A percentile compares a stretch with the other conserved stretches of the same genome.
Evolutionary conservation across 2,888 invertebrate species (phyloP).

Genomic region (Erebia epiphron): DNA sequence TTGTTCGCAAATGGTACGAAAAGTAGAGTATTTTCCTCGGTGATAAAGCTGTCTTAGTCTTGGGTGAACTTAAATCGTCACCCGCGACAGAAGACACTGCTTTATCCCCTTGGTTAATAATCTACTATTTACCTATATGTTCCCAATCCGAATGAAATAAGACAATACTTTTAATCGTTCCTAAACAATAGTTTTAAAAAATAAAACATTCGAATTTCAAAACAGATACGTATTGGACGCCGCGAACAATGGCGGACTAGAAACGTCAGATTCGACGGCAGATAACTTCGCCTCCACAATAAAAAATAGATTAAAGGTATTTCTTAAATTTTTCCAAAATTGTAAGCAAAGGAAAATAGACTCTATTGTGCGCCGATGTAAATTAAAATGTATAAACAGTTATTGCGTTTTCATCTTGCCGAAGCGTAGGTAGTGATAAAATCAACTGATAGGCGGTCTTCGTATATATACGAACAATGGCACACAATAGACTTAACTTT

Average conservation of each 20-base stretch:
- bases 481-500: too few species aligned
- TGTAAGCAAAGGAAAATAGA: slow-evolving; percentile 3
- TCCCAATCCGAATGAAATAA: background rate
- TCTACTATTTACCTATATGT: too few species aligned
- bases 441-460: background rate
- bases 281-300: slow-evolving; percentile 51
- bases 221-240: slow-evolving; percentile 61
- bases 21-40: too few species aligned
- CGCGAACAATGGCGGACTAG: slow-evolving; percentile 62
- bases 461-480: too few species aligned
- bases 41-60: too few species aligned
- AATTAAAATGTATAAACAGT: background rate
- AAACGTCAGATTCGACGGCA: slow-evolving; percentile 73
- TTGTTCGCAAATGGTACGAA: too few species aligned
- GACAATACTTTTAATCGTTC: slow-evolving; percentile 17
- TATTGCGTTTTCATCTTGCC: slow-evolving; percentile 5
- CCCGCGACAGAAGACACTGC: too few species aligned
- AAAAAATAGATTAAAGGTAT: slow-evolving; percentile 9
- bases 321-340: background rate
- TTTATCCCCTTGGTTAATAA: too few species aligned
- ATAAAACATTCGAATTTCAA: slow-evolving; percentile 68
- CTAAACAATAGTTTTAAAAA: slow-evolving; percentile 63
- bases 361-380: background rate
- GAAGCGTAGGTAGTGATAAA: background rate
- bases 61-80: too few species aligned